Evolutionary conservation across 1,140 invertebrate species (phyloP), one percentile per base, ranked within the genome.

Genomic region (Drosophila carrolli): DNA sequence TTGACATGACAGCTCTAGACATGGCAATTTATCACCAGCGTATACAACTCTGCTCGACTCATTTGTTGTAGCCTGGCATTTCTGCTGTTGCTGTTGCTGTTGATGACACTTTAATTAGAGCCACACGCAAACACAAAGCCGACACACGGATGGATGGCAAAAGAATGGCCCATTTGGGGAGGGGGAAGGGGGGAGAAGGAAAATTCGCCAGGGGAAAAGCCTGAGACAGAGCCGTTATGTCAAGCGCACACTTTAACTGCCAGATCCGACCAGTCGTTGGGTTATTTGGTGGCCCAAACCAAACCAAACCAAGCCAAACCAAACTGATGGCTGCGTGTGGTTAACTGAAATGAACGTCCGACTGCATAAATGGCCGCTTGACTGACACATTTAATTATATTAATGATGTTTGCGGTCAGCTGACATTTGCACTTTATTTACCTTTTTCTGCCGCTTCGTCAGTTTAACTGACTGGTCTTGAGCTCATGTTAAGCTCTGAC

Each of bases 371-470:
- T 89, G 84, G 80, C 85, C 71, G 84, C 77, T 81, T 90, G 84
- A 91, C 89, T 91, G 88, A 84, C 88, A 91, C 81, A 85, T 91
- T 91, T 91, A 91, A 91, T 91, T 91, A 91, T 91, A 91, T 91
- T 89, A 91, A 89, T 91, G 89, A 89, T 91, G 79, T 84, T 89
- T 84, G 84, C 89, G 84, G 88, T 91, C 88, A 91, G 78, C 88
- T 91, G 88, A 91, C 88, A 91, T 91, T 91, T 91, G 88, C 89
- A 91, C 88, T 91, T 91, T 85, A 84, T 84, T 81, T 81, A 82
- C 81, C 51, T 81, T 81, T 55, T 77, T 53, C 32, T 35, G 38
- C 54, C 46, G 54, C 62, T 68, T 79, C 75, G 80, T 83, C 75
- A 83, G 66, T 84, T 84, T 63, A 72, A 71, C 77, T 50, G 57